Base-by-base conservation (phyloP, 2,113 vertebrate genomes). In the Mungos mungo region DNA sequence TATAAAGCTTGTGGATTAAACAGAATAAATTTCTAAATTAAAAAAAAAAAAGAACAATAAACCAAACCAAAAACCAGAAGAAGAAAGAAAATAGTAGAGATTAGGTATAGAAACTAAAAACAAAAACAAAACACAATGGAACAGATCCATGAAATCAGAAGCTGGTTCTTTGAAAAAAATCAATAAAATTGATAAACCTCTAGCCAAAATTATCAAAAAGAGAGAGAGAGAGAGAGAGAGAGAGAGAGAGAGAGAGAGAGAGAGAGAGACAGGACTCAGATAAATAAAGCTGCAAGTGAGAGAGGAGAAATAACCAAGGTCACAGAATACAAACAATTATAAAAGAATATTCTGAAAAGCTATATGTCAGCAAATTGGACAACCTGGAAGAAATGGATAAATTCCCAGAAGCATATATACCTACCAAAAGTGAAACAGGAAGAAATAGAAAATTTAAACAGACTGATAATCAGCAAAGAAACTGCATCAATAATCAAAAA, bases 1-100 rank as follows among this genome's bases (percentile, higher is more conserved):
- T 99, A 99, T 99, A 99, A 99, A 98, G 98, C 99, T 99, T 99
- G 99, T 99, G 99, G 98, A 99, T 99, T 99, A 99, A 99, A 99
- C 98, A 98, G 98, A 99, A 99, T 99, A 99, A 99, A 99, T 99
- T 99, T 99, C 98, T 99, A 99, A 99, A 99, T 99, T 99, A 99
- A 99, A 99, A 98, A 98, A 94, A n/a, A n/a, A n/a, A n/a, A n/a
- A n/a, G n/a, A 76, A 29, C 72, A 76, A 29, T 41, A 74, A 14
- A 74, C 72, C 21, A 71, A 38, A 23, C 45, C 13, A 45, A 76
- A 29, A 76, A 45, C 25, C 3, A 29, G 38, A 6, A 76, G 72
- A 76, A 76, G 72, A 27, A 76, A 16, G 25, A 41, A 76, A 29
- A 76, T 29, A 29, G 6, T 47, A 76, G 45, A 76, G 15, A 45